Evolutionary conservation across 2,888 invertebrate species (phyloP), one percentile per base, ranked within the genome.

Genomic region (Timema podura): DNA sequence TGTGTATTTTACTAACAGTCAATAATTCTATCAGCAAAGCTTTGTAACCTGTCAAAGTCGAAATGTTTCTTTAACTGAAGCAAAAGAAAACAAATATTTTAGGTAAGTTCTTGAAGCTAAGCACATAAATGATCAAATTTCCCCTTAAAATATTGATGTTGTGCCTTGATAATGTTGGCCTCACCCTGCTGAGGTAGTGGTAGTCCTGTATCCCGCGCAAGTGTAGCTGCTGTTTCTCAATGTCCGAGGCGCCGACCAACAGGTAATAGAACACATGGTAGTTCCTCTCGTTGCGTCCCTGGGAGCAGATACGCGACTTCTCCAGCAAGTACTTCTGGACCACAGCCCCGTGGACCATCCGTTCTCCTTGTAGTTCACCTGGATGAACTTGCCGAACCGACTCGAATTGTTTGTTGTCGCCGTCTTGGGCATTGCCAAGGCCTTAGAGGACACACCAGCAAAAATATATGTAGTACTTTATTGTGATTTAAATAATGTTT

Each of bases 251-350:
- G 74, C 97, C 96, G 74, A 93, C 93, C 80, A 97, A 84, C 76
- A 97, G 84, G 82, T 97, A 97, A 83, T 98, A 98, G 83, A 98
- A 98, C 74, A 97, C 97, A 81, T 98, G 97, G 82, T 98, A 98
- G 83, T 97, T 98, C 79, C 96, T 85, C 83, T 98, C 97, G 79
- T 95, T 93, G 74, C 91, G 88, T 44, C 96, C 96, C 83, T 97
- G 95, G 72, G 93, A 89, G 78, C 96, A 96, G 79, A 97, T 97
- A 77, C 97, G 85, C 46, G 96, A 96, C 80, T 97, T 97, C 83
- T 98, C 97, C 80, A 98, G 81, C 51, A 98, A 87, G 83, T 97
- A 98, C 81, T 97, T 97, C 83, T 97, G 96, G 71, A 97, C 96
- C 74, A 96, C 94, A 65, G 97, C 96, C 89, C 97, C 97, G 79